Base-by-base conservation (phyloP, 1,140 invertebrate genomes). In the Vanessa tameamea region DNA sequence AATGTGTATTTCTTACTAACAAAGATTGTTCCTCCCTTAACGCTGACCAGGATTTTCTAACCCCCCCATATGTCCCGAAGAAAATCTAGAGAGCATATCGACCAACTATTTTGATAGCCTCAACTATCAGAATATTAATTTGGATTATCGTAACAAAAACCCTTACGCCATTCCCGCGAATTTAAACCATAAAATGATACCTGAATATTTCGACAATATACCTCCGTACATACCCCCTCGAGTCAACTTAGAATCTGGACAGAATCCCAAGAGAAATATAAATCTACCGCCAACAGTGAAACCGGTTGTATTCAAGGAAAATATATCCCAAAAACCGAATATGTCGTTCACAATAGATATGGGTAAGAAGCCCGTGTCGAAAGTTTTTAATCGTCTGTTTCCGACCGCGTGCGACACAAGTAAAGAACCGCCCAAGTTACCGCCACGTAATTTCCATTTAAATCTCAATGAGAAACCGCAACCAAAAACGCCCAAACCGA, bases 81-180 rank as follows among this genome's bases (percentile, higher is more conserved):
- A 92, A 61, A 90, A 78, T 69, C 80, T 89, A 77, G 93, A 93
- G 75, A 93, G 92, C 78, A 75, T 93, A 37, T 91, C 88, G 67
- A 89, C 83, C 26, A 89, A 91, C 66, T 91, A 81, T 64, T 92
- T 87, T 71, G 91, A 92, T 69, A 92, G 91, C 68, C 78, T 92
- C 12, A 92, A 91, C 66, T 87, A 86, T 74, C 87, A 85, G 68
- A 82, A 83, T 48, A 76, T 81, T 31, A 85, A 87, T 69, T 65
- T 89, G 14, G 91, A 92, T 51, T 92, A 86, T 77, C 79, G 91
- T 0, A 87, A 91, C 69, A 93, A 92, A 79, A 93, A 92, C 78
- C 92, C 92, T 74, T 93, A 93, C 77, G 93, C 91, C 76, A 93
- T 93, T 64, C 93, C 93, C 43, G 93, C 93, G 47, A 93, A 93